These are phyloP conservation scores for Holacanthella duospinosa DNA, from an alignment of 2,888 invertebrate genomes.

Conservation along the genomic window DNA sequence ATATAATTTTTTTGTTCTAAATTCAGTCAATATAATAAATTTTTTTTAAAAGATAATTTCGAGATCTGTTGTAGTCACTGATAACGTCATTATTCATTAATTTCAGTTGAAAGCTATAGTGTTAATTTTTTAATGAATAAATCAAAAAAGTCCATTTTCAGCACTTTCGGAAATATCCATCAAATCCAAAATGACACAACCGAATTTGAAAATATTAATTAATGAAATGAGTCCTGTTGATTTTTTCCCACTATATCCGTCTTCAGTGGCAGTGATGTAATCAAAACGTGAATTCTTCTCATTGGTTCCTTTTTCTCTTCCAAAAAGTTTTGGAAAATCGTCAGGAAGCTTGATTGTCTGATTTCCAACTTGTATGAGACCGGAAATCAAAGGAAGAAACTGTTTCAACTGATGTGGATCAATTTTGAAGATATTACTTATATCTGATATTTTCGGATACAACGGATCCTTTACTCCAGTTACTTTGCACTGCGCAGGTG, in stretches of 20 bases:
- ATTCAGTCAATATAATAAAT: too few species aligned
- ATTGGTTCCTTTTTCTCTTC: neutral
- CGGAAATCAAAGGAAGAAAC: neutral
- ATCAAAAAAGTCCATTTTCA: neutral
- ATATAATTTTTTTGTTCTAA: too few species aligned
- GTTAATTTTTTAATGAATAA: too few species aligned
- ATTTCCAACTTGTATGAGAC: neutral
- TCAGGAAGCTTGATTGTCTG: neutral
- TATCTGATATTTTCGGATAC: too few species aligned
- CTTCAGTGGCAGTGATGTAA: neutral
- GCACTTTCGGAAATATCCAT: neutral
- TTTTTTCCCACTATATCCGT: neutral
- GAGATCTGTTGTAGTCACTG: too few species aligned
- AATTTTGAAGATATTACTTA: neutral
- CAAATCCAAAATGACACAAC: neutral
- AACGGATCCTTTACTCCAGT: too few species aligned
- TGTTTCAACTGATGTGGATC: neutral
- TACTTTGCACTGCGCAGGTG: too few species aligned
- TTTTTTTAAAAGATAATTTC: too few species aligned
- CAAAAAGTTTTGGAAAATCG: neutral
- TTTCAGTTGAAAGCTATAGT: too few species aligned
- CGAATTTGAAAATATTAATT: neutral
- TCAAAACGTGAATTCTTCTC: neutral
- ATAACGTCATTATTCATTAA: too few species aligned
- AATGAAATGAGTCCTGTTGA: neutral